phyloP scores from a whole-genome alignment of 2,888 invertebrate species.

The Dasysyrphus tricinctus region DNA sequence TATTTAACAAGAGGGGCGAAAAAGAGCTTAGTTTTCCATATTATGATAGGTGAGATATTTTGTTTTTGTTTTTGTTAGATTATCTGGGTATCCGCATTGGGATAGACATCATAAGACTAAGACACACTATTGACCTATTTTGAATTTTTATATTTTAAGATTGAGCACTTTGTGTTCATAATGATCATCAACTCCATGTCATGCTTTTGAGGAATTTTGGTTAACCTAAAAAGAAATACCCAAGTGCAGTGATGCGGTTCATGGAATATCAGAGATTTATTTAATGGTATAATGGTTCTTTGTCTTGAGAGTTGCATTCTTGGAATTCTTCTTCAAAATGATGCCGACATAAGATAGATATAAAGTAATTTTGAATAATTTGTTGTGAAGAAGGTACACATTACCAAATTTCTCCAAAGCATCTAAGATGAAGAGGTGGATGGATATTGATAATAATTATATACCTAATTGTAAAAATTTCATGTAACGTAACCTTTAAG shows the following conservation, averaged over 20 bases:
- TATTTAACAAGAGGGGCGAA: slow-evolving; percentile 19
- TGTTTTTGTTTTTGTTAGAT: not conserved
- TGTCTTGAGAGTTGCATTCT: slow-evolving; percentile 6
- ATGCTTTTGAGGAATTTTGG: not conserved
- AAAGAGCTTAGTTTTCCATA: not conserved
- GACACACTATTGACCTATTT: slow-evolving; percentile 28
- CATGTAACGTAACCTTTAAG: too few relatives aligned
- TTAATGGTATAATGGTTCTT: not conserved
- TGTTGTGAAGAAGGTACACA: too few relatives aligned
- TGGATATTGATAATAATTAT: too few relatives aligned
- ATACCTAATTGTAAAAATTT: too few relatives aligned
- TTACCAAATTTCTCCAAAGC: too few relatives aligned
- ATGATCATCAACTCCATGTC: not conserved
- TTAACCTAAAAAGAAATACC: not conserved
- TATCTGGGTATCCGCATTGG: slow-evolving; percentile 13
- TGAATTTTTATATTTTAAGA: slow-evolving; percentile 2
- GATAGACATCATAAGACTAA: not conserved
- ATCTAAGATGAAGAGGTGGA: too few relatives aligned
- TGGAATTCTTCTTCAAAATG: not conserved
- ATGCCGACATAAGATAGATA: not conserved
- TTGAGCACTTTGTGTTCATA: not conserved
- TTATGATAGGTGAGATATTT: slow-evolving; percentile 11
- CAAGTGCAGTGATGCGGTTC: not conserved
- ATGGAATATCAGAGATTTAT: not conserved
- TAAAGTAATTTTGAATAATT: not conserved